Percentiles rank a stretch among this genome's conserved stretches.
Evolutionary conservation across 2,888 invertebrate species (phyloP).

Genomic region (Neoascia interrupta): DNA sequence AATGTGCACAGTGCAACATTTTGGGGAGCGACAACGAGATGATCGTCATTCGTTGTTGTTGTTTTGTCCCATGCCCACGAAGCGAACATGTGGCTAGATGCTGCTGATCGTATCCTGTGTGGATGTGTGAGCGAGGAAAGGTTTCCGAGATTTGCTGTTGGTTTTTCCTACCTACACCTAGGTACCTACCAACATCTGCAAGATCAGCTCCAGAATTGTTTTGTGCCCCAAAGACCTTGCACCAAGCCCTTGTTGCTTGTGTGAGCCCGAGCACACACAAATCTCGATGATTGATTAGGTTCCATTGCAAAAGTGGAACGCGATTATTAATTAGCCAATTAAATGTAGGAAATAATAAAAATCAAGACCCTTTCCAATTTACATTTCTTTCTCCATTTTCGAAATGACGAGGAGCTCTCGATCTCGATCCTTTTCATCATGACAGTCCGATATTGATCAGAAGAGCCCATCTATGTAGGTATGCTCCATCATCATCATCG

Average conservation of each 20-base stretch:
- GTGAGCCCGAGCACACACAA: too few species aligned
- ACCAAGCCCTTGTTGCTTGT: constrained; percentile 38
- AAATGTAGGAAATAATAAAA: constrained; percentile 22
- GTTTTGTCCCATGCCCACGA: constrained; percentile 51
- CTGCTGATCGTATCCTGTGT: constrained; percentile 56
- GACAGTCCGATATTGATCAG: constrained; percentile 28
- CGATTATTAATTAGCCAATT: constrained; percentile 58
- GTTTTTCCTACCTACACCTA: constrained; percentile 18
- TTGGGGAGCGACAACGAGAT: background rate
- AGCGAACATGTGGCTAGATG: constrained; percentile 61
- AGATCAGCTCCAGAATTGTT: constrained; percentile 27
- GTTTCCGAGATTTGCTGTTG: constrained; percentile 33
- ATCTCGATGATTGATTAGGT: constrained; percentile 35
- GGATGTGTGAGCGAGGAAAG: constrained; percentile 22
- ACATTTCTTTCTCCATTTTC: constrained; percentile 19
- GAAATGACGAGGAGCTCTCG: background rate
- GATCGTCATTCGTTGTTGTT: constrained; percentile 27
- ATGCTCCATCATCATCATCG: constrained; percentile 34
- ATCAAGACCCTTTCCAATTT: constrained; percentile 5
- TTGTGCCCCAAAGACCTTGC: constrained; percentile 51
- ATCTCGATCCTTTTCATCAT: background rate
- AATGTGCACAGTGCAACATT: constrained; percentile 51
- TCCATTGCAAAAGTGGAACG: constrained; percentile 34
- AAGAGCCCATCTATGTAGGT: too few species aligned
- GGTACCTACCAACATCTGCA: constrained; percentile 25